Conservation (phyloP, 2,888 invertebrate species). For the Megamerina dolium region DNA sequence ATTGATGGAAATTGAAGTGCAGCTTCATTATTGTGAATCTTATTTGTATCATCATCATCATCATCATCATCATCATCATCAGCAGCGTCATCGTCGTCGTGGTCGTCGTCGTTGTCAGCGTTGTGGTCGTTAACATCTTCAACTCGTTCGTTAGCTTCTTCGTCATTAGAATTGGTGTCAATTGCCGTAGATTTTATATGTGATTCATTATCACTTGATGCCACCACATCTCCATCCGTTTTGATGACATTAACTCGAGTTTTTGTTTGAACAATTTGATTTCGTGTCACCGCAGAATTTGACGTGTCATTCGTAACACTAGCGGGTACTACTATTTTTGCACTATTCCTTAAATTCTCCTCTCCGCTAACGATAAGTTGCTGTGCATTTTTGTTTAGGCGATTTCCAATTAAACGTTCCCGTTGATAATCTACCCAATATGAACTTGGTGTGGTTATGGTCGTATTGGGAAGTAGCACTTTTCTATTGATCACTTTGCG, state of each 20-base stretch:
- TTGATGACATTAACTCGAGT: slow-evolving; percentile 25
- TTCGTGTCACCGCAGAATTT: slow-evolving; percentile 5
- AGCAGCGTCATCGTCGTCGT: slow-evolving; percentile 12
- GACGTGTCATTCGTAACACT: not conserved
- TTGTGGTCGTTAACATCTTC: slow-evolving; percentile 5
- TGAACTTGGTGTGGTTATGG: slow-evolving; percentile 31
- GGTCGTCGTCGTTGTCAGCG: slow-evolving; percentile 14
- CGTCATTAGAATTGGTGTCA: slow-evolving; percentile 16
- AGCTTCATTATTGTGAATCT: slow-evolving; percentile 1
- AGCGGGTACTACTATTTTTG: slow-evolving; percentile 27
- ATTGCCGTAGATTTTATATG: too few species aligned
- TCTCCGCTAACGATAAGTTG: slow-evolving; percentile 25
- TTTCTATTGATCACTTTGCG: not conserved
- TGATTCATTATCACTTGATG: too few species aligned
- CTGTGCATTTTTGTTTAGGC: slow-evolving; percentile 19
- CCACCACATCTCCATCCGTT: slow-evolving; percentile 14
- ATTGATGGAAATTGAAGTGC: slow-evolving; percentile 35
- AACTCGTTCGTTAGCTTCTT: slow-evolving; percentile 3
- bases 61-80: slow-evolving; percentile 1
- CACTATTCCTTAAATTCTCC: slow-evolving; percentile 28
- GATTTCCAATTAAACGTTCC: slow-evolving; percentile 27
- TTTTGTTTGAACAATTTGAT: slow-evolving; percentile 27
- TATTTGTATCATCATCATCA: slow-evolving; percentile 4
- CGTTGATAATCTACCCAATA: slow-evolving; percentile 45
- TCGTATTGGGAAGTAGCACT: not conserved